Evolutionary conservation across 2,888 invertebrate genomes (phyloP).

Genomic region (Silvanus unidentatus): DNA sequence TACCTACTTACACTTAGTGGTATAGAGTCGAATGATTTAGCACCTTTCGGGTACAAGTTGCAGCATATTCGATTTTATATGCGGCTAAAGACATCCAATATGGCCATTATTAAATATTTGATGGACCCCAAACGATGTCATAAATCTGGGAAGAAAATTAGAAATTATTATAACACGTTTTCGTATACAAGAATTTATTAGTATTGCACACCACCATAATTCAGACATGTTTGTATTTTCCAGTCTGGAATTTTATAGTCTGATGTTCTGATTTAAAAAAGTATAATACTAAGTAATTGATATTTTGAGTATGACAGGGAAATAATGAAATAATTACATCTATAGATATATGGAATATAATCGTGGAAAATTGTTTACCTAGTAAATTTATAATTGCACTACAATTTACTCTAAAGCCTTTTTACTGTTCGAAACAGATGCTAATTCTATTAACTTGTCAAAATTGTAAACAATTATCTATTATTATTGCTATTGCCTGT

Average conservation of each 20-base stretch:
- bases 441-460: conserved; percentile 3
- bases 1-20: too few species aligned
- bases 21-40: too few species aligned
- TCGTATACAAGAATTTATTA: conserved; percentile 17
- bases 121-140: conserved; percentile 30
- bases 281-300: conserved; percentile 8
- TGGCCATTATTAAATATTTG: conserved; percentile 37
- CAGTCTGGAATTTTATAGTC: too few species aligned
- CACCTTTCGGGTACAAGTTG: background rate
- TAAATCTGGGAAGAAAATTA: conserved; percentile 36
- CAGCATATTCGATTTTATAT: conserved; percentile 14
- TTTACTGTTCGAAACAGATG: conserved; percentile 3
- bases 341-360: too few species aligned
- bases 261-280: too few species aligned
- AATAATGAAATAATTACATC: too few species aligned
- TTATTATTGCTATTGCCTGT: too few species aligned
- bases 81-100: conserved; percentile 24
- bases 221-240: background rate
- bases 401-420: background rate
- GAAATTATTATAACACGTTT: conserved; percentile 24
- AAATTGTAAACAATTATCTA: background rate
- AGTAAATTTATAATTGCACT: too few species aligned
- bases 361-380: too few species aligned
- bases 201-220: conserved; percentile 9
- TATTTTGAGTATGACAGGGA: conserved; percentile 2